These are phyloP conservation scores for Pseudorectes ferrugineus DNA, from an alignment of 2,113 vertebrate species.

Conservation along the genomic window DNA sequence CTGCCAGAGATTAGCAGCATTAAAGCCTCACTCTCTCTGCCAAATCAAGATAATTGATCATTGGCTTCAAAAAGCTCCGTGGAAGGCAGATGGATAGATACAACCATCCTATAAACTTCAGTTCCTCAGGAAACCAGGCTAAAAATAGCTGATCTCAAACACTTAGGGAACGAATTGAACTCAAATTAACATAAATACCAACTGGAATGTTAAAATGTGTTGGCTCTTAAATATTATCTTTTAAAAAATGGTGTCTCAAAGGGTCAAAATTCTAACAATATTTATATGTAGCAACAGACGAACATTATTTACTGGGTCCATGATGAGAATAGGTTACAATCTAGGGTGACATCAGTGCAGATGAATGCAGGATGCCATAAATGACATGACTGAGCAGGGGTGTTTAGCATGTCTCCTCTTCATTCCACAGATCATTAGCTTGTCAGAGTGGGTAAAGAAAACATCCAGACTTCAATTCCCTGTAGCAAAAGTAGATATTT, in stretches of 20 bases:
- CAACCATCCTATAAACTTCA: slow-evolving; percentile 11
- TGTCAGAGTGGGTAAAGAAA: background rate
- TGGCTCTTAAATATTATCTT: background rate
- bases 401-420: background rate
- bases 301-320: background rate
- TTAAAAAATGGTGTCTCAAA: background rate
- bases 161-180: slow-evolving; percentile 1
- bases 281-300: background rate
- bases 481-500: background rate
- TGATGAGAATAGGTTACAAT: background rate
- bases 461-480: background rate
- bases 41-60: background rate
- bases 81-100: slow-evolving; percentile 42
- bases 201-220: background rate
- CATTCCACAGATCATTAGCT: slow-evolving; percentile 10
- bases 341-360: background rate
- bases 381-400: background rate
- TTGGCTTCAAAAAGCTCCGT: background rate
- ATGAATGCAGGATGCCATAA: background rate
- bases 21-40: background rate
- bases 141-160: slow-evolving; percentile 35
- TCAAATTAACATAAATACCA: slow-evolving; percentile 53
- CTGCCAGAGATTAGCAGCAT: background rate
- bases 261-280: background rate
- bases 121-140: slow-evolving; percentile 54